phyloP scores from a whole-genome alignment of 2,113 vertebrate genomes.

The Cololabis saira region DNA sequence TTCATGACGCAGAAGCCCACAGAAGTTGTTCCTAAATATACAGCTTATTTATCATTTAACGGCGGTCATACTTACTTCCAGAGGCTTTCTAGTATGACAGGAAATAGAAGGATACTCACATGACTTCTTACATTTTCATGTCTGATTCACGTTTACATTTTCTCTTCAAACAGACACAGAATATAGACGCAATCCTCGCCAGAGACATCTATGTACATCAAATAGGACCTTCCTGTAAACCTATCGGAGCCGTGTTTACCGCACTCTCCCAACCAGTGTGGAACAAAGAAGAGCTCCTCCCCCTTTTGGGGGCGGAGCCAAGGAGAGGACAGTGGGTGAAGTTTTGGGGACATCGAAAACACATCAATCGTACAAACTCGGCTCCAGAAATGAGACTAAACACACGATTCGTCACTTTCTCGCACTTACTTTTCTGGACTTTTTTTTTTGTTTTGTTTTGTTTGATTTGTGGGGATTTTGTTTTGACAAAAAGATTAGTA shows the following conservation, averaged over 20 bases:
- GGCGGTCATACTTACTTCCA: slow-evolving; percentile 62
- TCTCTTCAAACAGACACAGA: slow-evolving; percentile 86
- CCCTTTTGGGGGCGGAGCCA: slow-evolving; percentile 34
- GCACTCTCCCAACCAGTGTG: slow-evolving; percentile 45
- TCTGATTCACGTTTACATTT: slow-evolving; percentile 83
- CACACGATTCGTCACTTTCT: slow-evolving; percentile 75
- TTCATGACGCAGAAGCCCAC: slow-evolving; percentile 59
- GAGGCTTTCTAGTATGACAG: slow-evolving; percentile 70
- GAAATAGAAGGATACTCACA: slow-evolving; percentile 77
- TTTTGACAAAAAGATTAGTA: slow-evolving; percentile 88
- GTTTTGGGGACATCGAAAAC: slow-evolving; percentile 83
- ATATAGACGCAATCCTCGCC: slow-evolving; percentile 83
- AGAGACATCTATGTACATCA: slow-evolving; percentile 89
- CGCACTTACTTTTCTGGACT: slow-evolving; percentile 53
- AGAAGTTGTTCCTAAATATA: slow-evolving; percentile 64
- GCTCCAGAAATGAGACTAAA: slow-evolving; percentile 85
- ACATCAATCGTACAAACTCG: slow-evolving; percentile 91
- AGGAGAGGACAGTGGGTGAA: slow-evolving; percentile 71
- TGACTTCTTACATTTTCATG: slow-evolving; percentile 77
- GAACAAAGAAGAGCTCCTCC: slow-evolving; percentile 50
- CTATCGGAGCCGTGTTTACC: slow-evolving; percentile 34
- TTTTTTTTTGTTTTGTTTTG: slow-evolving; percentile 63
- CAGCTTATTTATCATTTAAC: slow-evolving; percentile 62
- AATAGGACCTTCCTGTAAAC: slow-evolving; percentile 85
- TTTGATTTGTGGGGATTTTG: slow-evolving; percentile 56